Evolutionary conservation across 2,797 vertebrate species (phyloP).

Genomic region (Liparis tanakae): DNA sequence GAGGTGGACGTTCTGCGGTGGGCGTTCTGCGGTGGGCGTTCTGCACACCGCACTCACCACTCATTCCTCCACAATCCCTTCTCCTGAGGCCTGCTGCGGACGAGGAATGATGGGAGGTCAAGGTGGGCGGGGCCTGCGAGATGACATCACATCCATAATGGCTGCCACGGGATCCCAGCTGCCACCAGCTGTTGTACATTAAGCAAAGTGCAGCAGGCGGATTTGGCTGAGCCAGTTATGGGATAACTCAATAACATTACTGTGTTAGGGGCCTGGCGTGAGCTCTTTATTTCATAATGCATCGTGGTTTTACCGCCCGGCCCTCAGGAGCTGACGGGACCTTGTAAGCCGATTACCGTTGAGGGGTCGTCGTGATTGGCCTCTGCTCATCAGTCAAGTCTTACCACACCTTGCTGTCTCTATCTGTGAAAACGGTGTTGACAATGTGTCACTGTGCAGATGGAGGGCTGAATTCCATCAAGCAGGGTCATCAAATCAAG

Average conservation of each 20-base stretch:
- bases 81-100: conserved; percentile 30
- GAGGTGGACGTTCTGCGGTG: not conserved
- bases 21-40: conserved; percentile 5
- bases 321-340: conserved; percentile 51
- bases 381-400: conserved; percentile 55
- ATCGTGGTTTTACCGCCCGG: conserved; percentile 59
- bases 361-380: conserved; percentile 56
- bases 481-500: conserved; percentile 48
- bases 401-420: conserved; percentile 44
- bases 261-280: conserved; percentile 67
- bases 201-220: conserved; percentile 81
- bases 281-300: conserved; percentile 81
- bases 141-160: conserved; percentile 71
- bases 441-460: conserved; percentile 39
- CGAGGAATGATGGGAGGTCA: conserved; percentile 63
- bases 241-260: conserved; percentile 82
- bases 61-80: conserved; percentile 26
- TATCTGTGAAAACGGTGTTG: conserved; percentile 38
- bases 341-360: conserved; percentile 75
- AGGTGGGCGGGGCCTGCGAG: conserved; percentile 47
- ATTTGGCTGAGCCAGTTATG: conserved; percentile 83
- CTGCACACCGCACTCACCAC: conserved; percentile 10
- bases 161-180: conserved; percentile 66
- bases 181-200: conserved; percentile 83
- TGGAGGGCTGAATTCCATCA: conserved; percentile 45